Evolutionary conservation across 1,140 invertebrate species (phyloP), one percentile per base, ranked within the genome.

Genomic region (Temnothorax longispinosus): DNA sequence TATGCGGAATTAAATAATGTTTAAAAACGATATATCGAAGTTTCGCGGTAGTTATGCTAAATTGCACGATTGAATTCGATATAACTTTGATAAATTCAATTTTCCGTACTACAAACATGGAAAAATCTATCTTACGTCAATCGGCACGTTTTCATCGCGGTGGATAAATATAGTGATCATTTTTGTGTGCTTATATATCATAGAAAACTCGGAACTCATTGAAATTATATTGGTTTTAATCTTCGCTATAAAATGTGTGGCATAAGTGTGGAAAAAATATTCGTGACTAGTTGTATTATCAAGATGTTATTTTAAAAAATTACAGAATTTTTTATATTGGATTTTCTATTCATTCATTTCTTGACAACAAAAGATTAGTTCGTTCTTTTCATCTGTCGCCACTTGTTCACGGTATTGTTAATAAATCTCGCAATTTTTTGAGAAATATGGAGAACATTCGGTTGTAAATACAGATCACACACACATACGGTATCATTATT

Each of bases 381-480:
- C 13, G 11, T 54, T 10, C n/a, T 41, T n/a, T 21, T 76, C 2
- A 41, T 41, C 2, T 76, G 35, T 41, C 10, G 5, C 1, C 18
- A 38, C 18, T 27, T 13, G 2, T 75, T 58, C 4, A 41, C 27
- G 3, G 2, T 44, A 11, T 21, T 41, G 52, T 6, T n/a, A 56
- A 5, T 35, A 56, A 54, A 8, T 75, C 1, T 21, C 18, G 3
- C 38, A 50, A 32, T 71, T 21, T 58, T 27, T 41, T 8, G n/a
- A 75, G 15, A 56, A 58, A 41, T 27, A 35, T 18, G 6, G 47
- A 8, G 52, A n/a, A 54, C 2, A 54, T 67, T 6, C 5, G 10
- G 10, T 27, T 32, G 88, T 92, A 92, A 90, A 92, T 92, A 92
- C 90, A 85, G 81, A 92, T 91, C 87, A 21, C 21, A 21, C 21